These are phyloP conservation scores for Metopolophium dirhodum DNA, from an alignment of 1,140 invertebrate species.

Conservation along the genomic window DNA sequence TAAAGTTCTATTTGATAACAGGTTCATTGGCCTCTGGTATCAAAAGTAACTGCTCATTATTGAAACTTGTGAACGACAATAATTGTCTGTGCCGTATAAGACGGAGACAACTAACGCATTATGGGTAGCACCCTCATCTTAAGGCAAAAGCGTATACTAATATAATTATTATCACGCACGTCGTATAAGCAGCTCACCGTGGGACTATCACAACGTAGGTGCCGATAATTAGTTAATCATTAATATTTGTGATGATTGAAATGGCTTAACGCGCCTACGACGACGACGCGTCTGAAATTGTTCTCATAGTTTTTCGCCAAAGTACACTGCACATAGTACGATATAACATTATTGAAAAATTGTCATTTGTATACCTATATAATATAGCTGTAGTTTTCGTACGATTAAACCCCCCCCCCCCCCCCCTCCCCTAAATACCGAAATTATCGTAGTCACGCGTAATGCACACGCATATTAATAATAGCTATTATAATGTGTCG, in stretches of 20 bases:
- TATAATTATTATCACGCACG: background rate
- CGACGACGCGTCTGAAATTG: background rate
- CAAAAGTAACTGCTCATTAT: too few relatives aligned
- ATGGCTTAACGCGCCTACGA: background rate
- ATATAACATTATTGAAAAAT: background rate
- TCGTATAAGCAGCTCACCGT: too few relatives aligned
- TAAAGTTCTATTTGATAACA: too few relatives aligned
- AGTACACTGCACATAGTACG: background rate
- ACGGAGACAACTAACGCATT: too few relatives aligned
- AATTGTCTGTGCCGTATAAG: too few relatives aligned
- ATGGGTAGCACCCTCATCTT: too few relatives aligned
- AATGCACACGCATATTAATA: background rate
- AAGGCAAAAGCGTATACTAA: background rate
- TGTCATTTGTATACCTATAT: background rate
- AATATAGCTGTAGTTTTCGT: background rate
- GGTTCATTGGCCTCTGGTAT: too few relatives aligned
- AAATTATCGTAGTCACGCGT: background rate
- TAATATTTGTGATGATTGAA: background rate
- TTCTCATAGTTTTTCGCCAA: background rate
- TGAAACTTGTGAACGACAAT: too few relatives aligned
- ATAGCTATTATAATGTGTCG: background rate
- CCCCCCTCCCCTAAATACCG: background rate
- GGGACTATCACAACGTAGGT: background rate
- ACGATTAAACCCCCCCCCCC: background rate
- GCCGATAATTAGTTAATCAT: background rate